Evolutionary conservation across 2,113 vertebrate species (phyloP), one percentile per base, ranked within the genome.

Genomic region (Sander vitreus): DNA sequence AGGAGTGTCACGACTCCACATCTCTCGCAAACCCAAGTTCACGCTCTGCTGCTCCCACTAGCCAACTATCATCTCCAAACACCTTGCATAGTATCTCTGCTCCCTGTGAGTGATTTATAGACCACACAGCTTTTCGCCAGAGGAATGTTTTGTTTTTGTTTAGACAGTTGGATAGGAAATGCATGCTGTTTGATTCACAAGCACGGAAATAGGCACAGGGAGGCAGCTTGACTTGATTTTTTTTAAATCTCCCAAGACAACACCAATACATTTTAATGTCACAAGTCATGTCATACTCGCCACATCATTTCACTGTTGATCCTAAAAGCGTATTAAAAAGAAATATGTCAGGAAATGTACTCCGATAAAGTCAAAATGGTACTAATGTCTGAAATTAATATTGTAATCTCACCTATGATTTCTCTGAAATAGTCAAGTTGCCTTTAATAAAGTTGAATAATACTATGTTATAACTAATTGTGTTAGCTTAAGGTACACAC

Each of bases 11-110:
- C 66, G 83, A 88, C 83, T 81, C 85, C 80, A 71, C 87, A 84
- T 80, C 71, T 89, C 79, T 73, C 11, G 55, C 88, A 78, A 84
- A 83, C 76, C 80, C 51, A 58, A 76, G 89, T 90, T 94, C 88
- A 92, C 60, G 85, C 90, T 93, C 90, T 76, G 85, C 86, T 85
- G 76, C 93, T 86, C 80, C 66, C 75, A 83, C 88, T 69, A 60
- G 87, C 89, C 83, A 92, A 87, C 88, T 90, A 94, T 95, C 92
- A 91, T 93, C 84, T 90, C 80, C 88, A 86, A 94, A 94, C 93
- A 95, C 93, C 92, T 93, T 91, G 88, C 87, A 73, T 73, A 30
- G 74, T 89, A 91, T 93, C 86, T 80, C 76, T 21, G 48, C 83
- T 91, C 71, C 77, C 83, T 72, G 77, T 84, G 90, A 81, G 87